Conservation (phyloP, 2,797 vertebrate species). For the Coregonus sp. region DNA sequence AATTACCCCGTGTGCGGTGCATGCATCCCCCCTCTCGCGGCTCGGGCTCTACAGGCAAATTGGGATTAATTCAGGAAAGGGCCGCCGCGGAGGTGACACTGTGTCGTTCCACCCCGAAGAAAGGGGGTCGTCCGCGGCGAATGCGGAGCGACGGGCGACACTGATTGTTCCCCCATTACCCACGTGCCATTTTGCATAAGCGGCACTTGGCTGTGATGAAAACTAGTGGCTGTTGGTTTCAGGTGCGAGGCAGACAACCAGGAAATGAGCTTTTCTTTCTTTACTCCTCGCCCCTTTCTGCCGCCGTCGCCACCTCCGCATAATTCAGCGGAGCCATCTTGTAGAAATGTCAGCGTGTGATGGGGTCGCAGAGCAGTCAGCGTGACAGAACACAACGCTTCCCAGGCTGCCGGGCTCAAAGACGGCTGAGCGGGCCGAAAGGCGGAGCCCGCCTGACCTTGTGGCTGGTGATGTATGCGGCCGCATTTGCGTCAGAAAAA, state of each 20-base stretch:
- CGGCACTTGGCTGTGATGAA: slow-evolving; percentile 72
- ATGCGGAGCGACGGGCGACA: slow-evolving; percentile 53
- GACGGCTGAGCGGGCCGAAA: slow-evolving; percentile 38
- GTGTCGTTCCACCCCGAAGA: slow-evolving; percentile 56
- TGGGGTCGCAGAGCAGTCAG: slow-evolving; percentile 64
- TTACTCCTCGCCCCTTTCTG: background rate
- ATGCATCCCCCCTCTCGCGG: slow-evolving; percentile 19
- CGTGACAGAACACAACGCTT: slow-evolving; percentile 72
- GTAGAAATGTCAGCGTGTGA: slow-evolving; percentile 76
- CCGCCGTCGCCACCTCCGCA: slow-evolving; percentile 39
- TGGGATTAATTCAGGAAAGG: slow-evolving; percentile 72
- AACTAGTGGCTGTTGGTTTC: slow-evolving; percentile 74
- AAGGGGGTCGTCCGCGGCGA: slow-evolving; percentile 37
- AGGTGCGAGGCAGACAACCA: slow-evolving; percentile 74
- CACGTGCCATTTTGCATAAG: slow-evolving; percentile 69
- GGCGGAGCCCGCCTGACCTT: slow-evolving; percentile 71
- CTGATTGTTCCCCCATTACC: no score
- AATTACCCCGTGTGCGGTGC: slow-evolving; percentile 60
- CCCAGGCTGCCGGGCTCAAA: slow-evolving; percentile 53
- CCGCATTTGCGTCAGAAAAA: slow-evolving; percentile 53
- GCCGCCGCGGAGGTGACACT: slow-evolving; percentile 60
- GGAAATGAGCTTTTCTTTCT: slow-evolving; percentile 67
- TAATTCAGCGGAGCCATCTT: slow-evolving; percentile 76
- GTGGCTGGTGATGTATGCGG: slow-evolving; percentile 72
- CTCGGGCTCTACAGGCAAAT: slow-evolving; percentile 67